Evolutionary conservation across 2,888 invertebrate species (phyloP).

Genomic region (Lomographa bimaculata): DNA sequence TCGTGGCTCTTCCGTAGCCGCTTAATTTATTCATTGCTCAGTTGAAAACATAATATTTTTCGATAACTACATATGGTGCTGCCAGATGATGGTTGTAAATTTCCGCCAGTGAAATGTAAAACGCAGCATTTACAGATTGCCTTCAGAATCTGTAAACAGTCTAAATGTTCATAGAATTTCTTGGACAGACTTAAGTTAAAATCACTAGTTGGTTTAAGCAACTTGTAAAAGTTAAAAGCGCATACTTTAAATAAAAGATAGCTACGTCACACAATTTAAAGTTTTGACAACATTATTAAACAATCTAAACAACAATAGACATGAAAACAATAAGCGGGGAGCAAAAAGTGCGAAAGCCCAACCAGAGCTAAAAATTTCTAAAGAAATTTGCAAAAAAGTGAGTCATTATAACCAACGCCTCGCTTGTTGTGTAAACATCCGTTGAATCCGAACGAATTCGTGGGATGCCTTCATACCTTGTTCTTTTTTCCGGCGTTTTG

Average conservation of each 20-base stretch:
- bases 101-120: slow-evolving; percentile 22
- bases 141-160: too few species aligned
- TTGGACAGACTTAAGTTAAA: too few species aligned
- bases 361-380: slow-evolving; percentile 42
- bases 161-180: too few species aligned
- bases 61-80: slow-evolving; percentile 60
- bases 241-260: too few species aligned
- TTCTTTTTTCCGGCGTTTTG: slow-evolving; percentile 56
- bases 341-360: slow-evolving; percentile 42
- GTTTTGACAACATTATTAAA: slow-evolving; percentile 47
- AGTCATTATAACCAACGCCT: slow-evolving; percentile 48
- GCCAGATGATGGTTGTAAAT: slow-evolving; percentile 44
- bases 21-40: slow-evolving; percentile 70
- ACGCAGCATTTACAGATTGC: too few species aligned
- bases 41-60: slow-evolving; percentile 74
- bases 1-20: slow-evolving; percentile 37
- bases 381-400: slow-evolving; percentile 51
- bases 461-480: slow-evolving; percentile 46
- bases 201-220: too few species aligned
- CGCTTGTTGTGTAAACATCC: slow-evolving; percentile 78
- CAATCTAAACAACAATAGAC: slow-evolving; percentile 34
- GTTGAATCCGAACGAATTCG: slow-evolving; percentile 55
- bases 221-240: too few species aligned
- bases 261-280: too few species aligned
- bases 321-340: slow-evolving; percentile 29